Conservation (phyloP, 2,797 vertebrate genomes). For the Acropternis orthonyx region DNA sequence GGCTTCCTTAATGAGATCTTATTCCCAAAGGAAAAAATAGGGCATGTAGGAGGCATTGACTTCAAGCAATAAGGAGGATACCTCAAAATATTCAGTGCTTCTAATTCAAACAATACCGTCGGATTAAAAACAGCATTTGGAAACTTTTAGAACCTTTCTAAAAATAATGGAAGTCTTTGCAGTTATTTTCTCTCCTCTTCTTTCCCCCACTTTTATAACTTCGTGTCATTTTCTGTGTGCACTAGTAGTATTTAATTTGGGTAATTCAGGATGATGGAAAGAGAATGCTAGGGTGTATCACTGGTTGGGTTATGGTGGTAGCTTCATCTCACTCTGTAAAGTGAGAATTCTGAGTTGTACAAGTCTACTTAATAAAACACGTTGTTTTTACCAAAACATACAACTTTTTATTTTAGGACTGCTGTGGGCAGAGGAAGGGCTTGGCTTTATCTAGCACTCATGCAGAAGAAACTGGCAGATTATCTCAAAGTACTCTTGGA, state of each 20-base stretch:
- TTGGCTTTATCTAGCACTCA: conserved; percentile 95
- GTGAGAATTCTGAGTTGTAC: neutral
- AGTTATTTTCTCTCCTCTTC: neutral
- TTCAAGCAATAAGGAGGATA: neutral
- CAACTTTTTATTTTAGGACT: conserved; percentile 80
- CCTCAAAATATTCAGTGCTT: neutral
- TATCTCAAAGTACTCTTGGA: conserved; percentile 93
- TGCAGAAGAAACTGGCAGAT: conserved; percentile 97
- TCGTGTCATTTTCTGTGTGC: neutral
- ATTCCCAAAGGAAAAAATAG: neutral
- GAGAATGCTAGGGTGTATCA: neutral
- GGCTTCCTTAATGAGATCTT: neutral
- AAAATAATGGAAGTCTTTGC: neutral
- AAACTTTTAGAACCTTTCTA: neutral
- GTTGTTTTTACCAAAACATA: neutral
- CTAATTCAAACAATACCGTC: neutral
- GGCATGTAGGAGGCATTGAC: neutral
- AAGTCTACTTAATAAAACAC: neutral
- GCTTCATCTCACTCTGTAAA: neutral
- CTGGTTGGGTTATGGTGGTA: neutral
- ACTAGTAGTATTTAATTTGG: neutral
- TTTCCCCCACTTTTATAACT: neutral
- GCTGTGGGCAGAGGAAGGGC: conserved; percentile 91
- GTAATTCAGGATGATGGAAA: neutral
- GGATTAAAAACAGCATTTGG: neutral